phyloP scores from a whole-genome alignment of 1,140 invertebrate species.

The Drosophila neocordata region DNA sequence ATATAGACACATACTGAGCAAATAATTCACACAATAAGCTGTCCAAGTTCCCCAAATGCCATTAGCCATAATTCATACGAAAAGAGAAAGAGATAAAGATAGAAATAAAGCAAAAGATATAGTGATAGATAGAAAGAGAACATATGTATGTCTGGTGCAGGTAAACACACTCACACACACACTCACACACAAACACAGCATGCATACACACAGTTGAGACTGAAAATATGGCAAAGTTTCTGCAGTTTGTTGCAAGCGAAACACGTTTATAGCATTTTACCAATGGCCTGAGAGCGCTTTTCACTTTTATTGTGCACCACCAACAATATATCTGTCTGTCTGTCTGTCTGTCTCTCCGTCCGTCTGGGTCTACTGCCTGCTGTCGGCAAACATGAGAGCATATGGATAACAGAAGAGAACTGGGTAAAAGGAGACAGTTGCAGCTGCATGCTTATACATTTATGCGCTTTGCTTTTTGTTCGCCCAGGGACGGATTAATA shows the following conservation, averaged over 20 bases:
- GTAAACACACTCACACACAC: constrained; percentile 39
- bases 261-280: constrained; percentile 75
- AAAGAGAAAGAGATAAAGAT: constrained; percentile 35
- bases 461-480: constrained; percentile 55
- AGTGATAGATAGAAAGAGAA: constrained; percentile 6
- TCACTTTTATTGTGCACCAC: constrained; percentile 66
- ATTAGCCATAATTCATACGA: constrained; percentile 61
- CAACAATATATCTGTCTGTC: constrained; percentile 65
- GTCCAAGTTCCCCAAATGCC: constrained; percentile 35
- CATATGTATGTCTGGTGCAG: constrained; percentile 36
- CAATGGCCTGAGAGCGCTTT: constrained; percentile 71
- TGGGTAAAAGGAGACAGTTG: constrained; percentile 30
- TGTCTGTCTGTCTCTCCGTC: constrained; percentile 21
- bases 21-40: constrained; percentile 79
- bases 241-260: constrained; percentile 13
- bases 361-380: constrained; percentile 7
- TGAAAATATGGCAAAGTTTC: constrained; percentile 45
- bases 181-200: constrained; percentile 7
- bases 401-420: neutral
- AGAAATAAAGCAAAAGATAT: neutral
- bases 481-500: constrained; percentile 3
- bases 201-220: constrained; percentile 13
- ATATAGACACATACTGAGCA: constrained; percentile 54
- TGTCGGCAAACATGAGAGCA: constrained; percentile 57
- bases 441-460: constrained; percentile 62